Base-by-base conservation (phyloP, 2,113 vertebrate genomes). In the Leucosticte australis region DNA sequence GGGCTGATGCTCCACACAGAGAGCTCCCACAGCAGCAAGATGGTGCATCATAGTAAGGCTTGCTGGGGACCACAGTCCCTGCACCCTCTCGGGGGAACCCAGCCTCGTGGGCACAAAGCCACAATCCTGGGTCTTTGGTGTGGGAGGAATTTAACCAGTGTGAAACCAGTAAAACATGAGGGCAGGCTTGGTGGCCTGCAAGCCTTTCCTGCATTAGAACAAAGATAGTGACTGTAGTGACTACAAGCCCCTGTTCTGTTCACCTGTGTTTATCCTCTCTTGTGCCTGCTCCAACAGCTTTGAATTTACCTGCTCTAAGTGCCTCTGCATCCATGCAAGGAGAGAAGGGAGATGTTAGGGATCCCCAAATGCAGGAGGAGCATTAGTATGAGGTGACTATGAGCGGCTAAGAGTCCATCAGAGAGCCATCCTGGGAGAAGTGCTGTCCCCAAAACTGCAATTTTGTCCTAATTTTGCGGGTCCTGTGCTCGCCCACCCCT, bases 381-480 rank as follows among this genome's bases (percentile, higher is more conserved):
- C 15, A 31, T 69, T 49, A 83, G 15, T 17, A 27, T 1, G 4
- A 53, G 10, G 17, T 59, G 20, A 10, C 19, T 73, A 5, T 57
- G 49, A 74, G 63, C 8, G 12, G 33, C 64, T 81, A 16, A 71
- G 50, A 64, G 15, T 44, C 15, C 27, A 11, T 18, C 4, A 4
- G 15, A 60, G 24, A 78, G 21, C 23, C 15, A 74, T 17, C 5
- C 11, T 55, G 24, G 11, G 18, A 8, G 7, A 49, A 49, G 31
- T 0, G 0, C 62, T 79, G 18, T 53, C 33, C 35, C 21, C 62
- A 55, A 12, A 83, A 65, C n/a, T 59, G 13, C 11, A 53, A 9
- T n/a, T n/a, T n/a, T 30, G 20, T 65, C 13, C 21, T 9, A 11
- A 19, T 64, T 83, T 47, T 56, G n/a, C 63, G 55, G 42, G 37